Evolutionary conservation across 2,113 vertebrate species (phyloP).

Genomic region (Corythaixoides concolor): DNA sequence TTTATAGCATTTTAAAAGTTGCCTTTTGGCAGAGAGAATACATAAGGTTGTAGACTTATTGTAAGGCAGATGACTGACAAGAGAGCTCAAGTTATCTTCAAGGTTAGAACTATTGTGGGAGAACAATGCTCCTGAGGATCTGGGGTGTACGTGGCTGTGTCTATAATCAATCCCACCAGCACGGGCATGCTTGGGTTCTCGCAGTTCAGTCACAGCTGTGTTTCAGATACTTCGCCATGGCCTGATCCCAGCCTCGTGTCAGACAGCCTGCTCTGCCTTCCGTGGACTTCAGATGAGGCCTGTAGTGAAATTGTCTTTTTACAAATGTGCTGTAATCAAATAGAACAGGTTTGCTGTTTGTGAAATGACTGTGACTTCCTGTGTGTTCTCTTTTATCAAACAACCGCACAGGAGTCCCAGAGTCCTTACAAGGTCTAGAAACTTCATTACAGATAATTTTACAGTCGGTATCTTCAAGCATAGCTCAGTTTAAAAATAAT

Average conservation of each 20-base stretch:
- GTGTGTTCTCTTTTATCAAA: background rate
- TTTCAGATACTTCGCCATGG: background rate
- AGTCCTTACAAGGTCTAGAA: background rate
- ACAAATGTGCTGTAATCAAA: background rate
- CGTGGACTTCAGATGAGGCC: background rate
- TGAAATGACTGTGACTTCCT: background rate
- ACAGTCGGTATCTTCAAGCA: background rate
- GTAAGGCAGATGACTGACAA: background rate
- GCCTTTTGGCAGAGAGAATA: conserved; percentile 27
- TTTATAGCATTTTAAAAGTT: conserved; percentile 33
- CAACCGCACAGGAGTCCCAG: background rate
- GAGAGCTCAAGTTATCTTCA: background rate
- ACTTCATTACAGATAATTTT: background rate
- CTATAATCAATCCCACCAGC: rapidly evolving
- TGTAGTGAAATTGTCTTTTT: background rate
- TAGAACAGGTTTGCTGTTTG: background rate
- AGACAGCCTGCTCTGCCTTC: background rate
- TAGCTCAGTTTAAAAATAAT: background rate
- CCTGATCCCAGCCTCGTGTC: rapidly evolving
- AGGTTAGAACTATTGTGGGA: background rate
- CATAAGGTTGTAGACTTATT: background rate
- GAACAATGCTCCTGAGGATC: background rate
- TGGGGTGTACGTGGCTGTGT: background rate
- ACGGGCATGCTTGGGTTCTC: too few species aligned
- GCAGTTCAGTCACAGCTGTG: background rate